Conservation (phyloP, 2,113 vertebrate species). For the Garra rufa region DNA sequence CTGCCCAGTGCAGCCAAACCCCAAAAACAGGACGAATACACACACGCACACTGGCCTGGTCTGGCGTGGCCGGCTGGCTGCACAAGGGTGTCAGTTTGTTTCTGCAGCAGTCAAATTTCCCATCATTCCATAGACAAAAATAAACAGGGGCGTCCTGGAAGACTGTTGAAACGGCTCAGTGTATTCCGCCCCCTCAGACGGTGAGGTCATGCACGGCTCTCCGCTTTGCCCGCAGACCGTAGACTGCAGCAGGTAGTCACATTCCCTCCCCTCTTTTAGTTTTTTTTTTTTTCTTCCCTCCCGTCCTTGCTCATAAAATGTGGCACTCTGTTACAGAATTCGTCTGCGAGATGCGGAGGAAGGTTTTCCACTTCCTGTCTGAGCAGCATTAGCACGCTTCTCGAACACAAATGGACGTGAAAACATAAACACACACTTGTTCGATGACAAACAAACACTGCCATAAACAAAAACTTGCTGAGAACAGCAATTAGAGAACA, state of each 20-base stretch:
- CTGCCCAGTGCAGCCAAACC: conserved; percentile 51
- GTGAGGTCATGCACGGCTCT: conserved; percentile 61
- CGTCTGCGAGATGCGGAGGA: conserved; percentile 48
- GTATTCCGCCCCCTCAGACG: conserved; percentile 62
- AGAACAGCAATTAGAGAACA: not conserved
- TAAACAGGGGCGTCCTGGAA: conserved; percentile 68
- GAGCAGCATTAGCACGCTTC: conserved; percentile 14
- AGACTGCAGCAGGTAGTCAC: conserved; percentile 52
- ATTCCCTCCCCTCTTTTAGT: not conserved
- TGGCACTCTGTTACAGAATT: conserved; percentile 62
- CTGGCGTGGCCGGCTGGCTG: conserved; percentile 46
- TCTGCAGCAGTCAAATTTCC: conserved; percentile 67
- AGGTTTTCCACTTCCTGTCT: conserved; percentile 59
- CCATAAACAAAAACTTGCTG: conserved; percentile 15
- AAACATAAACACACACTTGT: conserved; percentile 20
- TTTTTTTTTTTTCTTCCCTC: conserved; percentile 3
- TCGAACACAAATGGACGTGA: conserved; percentile 41
- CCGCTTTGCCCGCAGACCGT: conserved; percentile 37
- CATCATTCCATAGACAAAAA: conserved; percentile 67
- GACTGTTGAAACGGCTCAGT: conserved; percentile 60
- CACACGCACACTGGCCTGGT: conserved; percentile 21
- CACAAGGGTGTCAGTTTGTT: conserved; percentile 64
- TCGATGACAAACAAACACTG: conserved; percentile 17
- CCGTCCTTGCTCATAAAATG: conserved; percentile 55
- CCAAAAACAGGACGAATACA: conserved; percentile 40